These are phyloP conservation scores for Clarias platycephalus DNA, from an alignment of 2,797 vertebrate species.

Conservation along the genomic window DNA sequence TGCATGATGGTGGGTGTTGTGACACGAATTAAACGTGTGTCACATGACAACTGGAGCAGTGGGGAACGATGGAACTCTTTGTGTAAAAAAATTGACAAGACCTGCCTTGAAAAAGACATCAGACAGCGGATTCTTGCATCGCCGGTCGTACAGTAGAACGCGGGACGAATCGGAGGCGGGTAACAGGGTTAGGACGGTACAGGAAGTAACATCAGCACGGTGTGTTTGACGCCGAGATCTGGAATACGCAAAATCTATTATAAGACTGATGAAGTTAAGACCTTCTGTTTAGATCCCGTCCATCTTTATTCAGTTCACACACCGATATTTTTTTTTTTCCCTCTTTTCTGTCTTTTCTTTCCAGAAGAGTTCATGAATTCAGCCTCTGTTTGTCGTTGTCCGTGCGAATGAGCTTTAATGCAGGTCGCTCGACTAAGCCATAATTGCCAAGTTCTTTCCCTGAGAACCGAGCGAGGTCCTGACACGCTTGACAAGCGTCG, in stretches of 20 bases:
- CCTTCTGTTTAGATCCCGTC: background rate
- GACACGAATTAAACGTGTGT: background rate
- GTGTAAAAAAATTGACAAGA: background rate
- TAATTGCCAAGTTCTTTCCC: conserved; percentile 47
- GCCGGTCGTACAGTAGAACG: background rate
- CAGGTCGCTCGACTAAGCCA: conserved; percentile 18
- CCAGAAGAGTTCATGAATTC: conserved; percentile 8
- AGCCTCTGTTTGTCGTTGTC: conserved; percentile 20
- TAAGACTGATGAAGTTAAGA: no score
- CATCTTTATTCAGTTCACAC: conserved; percentile 7
- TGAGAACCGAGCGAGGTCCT: conserved; percentile 32
- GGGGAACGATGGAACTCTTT: background rate
- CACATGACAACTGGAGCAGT: background rate
- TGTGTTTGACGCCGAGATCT: background rate
- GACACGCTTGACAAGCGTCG: conserved; percentile 49
- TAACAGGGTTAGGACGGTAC: background rate
- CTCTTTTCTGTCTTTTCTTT: conserved; percentile 1
- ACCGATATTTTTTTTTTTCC: background rate
- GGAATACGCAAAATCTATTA: no score
- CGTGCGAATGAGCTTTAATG: conserved; percentile 30
- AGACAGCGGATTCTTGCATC: background rate
- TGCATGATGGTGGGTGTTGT: conserved; percentile 4
- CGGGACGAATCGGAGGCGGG: background rate
- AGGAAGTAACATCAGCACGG: background rate
- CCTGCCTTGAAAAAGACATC: background rate